These are phyloP conservation scores for Thera britannica DNA, from an alignment of 2,888 invertebrate species.

Conservation along the genomic window DNA sequence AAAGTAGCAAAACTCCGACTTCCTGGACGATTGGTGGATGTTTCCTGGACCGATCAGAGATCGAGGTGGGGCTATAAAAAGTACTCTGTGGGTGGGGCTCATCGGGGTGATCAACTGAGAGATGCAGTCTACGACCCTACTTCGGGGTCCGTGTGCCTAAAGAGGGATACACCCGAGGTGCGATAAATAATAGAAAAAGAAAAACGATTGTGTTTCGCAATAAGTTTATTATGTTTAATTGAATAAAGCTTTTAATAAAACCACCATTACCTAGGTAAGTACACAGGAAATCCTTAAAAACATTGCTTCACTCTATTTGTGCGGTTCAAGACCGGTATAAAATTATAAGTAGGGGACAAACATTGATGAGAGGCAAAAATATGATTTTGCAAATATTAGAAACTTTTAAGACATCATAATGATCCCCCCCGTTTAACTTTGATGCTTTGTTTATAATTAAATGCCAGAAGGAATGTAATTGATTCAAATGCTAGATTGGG, in stretches of 20 bases:
- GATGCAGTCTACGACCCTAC: too few species aligned
- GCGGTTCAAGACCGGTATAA: constrained; percentile 15
- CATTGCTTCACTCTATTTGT: constrained; percentile 41
- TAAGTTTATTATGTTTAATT: constrained; percentile 57
- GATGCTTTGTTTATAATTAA: neutral
- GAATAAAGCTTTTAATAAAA: constrained; percentile 61
- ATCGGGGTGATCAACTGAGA: too few species aligned
- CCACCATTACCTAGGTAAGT: constrained; percentile 46
- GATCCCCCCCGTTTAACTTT: neutral
- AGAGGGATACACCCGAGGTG: too few species aligned
- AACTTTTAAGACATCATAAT: neutral
- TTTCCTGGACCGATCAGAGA: too few species aligned
- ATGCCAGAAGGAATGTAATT: constrained; percentile 21
- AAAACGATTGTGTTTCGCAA: constrained; percentile 47
- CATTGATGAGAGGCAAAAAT: neutral
- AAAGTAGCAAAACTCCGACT: too few species aligned
- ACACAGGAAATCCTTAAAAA: constrained; percentile 38
- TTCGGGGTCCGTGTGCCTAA: too few species aligned
- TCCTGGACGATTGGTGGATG: too few species aligned
- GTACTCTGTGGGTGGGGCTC: too few species aligned
- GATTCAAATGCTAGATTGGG: constrained; percentile 13
- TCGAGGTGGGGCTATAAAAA: too few species aligned
- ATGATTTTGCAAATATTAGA: neutral
- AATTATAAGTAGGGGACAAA: constrained; percentile 1
- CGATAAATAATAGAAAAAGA: too few species aligned